phyloP scores from a whole-genome alignment of 2,113 vertebrate genomes.

The Ophthalmolycus amberensis region DNA sequence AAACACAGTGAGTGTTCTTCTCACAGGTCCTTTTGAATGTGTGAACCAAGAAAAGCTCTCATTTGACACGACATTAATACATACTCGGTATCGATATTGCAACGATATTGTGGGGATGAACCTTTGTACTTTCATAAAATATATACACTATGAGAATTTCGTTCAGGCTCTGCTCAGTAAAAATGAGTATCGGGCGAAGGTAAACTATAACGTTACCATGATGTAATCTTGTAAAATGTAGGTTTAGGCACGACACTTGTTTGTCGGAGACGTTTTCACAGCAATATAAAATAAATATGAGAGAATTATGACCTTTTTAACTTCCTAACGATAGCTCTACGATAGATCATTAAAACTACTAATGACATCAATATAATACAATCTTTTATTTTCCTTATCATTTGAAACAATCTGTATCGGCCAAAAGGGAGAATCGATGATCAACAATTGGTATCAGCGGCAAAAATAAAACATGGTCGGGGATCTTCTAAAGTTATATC shows the following conservation, averaged over 20 bases:
- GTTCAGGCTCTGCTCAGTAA: background rate
- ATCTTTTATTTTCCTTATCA: too few relatives aligned
- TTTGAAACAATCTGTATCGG: too few relatives aligned
- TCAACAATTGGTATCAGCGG: too few relatives aligned
- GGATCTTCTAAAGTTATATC: background rate
- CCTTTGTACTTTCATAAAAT: too few relatives aligned
- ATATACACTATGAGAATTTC: background rate
- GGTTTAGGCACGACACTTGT: too few relatives aligned
- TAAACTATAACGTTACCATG: background rate
- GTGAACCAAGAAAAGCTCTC: conserved; percentile 5
- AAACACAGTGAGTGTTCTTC: conserved; percentile 86
- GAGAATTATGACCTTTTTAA: too few relatives aligned
- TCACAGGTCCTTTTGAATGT: conserved; percentile 4
- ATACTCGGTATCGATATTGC: too few relatives aligned
- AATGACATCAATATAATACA: background rate
- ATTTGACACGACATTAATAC: background rate
- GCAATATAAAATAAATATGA: background rate
- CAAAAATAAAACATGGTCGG: too few relatives aligned
- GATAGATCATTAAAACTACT: background rate
- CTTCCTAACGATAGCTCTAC: background rate
- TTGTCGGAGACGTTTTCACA: background rate
- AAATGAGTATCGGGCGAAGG: too few relatives aligned
- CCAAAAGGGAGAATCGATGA: background rate
- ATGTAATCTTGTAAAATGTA: background rate
- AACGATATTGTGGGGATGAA: too few relatives aligned